A percentile compares a stretch with the other conserved stretches of the same genome.
phyloP scores from a whole-genome alignment of 1,140 invertebrate species.

The Eciton burchellii region DNA sequence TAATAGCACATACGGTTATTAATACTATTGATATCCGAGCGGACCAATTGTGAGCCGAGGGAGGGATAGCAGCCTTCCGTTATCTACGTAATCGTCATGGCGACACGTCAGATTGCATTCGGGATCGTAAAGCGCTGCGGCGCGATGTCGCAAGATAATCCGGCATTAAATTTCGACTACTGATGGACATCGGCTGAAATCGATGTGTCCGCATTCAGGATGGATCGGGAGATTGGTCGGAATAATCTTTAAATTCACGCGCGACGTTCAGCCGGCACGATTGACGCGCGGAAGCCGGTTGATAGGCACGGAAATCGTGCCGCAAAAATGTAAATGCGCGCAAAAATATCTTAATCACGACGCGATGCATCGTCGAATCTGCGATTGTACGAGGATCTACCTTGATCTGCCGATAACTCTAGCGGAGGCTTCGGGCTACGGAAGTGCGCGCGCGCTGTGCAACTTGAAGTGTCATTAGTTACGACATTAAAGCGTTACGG shows the following conservation, averaged over 20 bases:
- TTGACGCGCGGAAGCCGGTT: no score
- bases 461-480: no score
- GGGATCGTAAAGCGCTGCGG: constrained; percentile 12
- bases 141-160: constrained; percentile 30
- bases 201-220: background rate
- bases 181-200: background rate
- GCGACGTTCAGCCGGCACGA: background rate
- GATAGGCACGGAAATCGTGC: no score
- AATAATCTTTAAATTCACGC: background rate
- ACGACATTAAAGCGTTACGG: no score
- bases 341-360: no score
- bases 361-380: no score
- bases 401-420: no score
- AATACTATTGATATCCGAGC: constrained; percentile 64
- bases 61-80: constrained; percentile 10
- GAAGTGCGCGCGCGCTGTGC: no score
- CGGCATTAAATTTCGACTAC: background rate
- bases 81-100: constrained; percentile 29
- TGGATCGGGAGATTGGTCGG: constrained; percentile 13
- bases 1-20: constrained; percentile 47
- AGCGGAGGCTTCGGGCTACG: no score
- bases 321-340: no score
- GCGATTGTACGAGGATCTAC: no score
- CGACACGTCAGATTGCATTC: constrained; percentile 48
- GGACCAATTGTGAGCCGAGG: background rate